phyloP scores from a whole-genome alignment of 2,888 invertebrate species.

The Pinctada fucata region DNA sequence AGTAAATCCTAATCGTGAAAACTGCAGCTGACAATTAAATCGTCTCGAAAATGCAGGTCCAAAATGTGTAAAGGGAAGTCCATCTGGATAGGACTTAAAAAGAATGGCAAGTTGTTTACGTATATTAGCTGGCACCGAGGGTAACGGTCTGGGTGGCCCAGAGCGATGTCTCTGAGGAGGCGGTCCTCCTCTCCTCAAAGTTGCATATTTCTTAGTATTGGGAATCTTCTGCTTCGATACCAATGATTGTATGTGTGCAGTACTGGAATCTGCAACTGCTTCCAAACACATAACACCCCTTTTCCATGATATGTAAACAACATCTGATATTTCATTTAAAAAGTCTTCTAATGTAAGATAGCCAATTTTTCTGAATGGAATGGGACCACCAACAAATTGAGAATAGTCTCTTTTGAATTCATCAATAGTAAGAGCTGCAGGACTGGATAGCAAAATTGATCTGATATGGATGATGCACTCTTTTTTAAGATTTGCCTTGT shows the following conservation, averaged over 20 bases:
- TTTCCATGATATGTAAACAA: conserved; percentile 50
- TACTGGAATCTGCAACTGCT: conserved; percentile 59
- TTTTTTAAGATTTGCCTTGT: conserved; percentile 49
- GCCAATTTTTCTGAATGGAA: conserved; percentile 61
- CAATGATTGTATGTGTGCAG: conserved; percentile 64
- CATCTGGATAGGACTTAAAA: conserved; percentile 52
- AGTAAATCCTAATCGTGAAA: conserved; percentile 52
- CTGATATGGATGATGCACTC: conserved; percentile 61
- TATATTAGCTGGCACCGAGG: conserved; percentile 51
- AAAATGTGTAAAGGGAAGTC: conserved; percentile 53
- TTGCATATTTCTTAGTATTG: conserved; percentile 56
- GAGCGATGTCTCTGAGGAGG: conserved; percentile 14
- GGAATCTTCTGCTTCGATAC: conserved; percentile 63
- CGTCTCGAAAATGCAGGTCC: conserved; percentile 54
- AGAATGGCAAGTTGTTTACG: conserved; percentile 54
- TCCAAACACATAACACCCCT: conserved; percentile 57
- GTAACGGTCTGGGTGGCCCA: conserved; percentile 26
- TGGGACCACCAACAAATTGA: conserved; percentile 55
- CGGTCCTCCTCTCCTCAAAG: conserved; percentile 39
- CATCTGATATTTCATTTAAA: conserved; percentile 61
- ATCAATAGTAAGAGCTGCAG: conserved; percentile 58
- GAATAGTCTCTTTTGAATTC: conserved; percentile 63
- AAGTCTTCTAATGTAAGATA: conserved; percentile 59
- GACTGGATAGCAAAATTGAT: conserved; percentile 63
- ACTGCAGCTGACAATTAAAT: conserved; percentile 56